Percentiles rank a stretch among this genome's conserved stretches.
Conservation (phyloP, 2,113 vertebrate genomes). For the Xyrauchen texanus region DNA sequence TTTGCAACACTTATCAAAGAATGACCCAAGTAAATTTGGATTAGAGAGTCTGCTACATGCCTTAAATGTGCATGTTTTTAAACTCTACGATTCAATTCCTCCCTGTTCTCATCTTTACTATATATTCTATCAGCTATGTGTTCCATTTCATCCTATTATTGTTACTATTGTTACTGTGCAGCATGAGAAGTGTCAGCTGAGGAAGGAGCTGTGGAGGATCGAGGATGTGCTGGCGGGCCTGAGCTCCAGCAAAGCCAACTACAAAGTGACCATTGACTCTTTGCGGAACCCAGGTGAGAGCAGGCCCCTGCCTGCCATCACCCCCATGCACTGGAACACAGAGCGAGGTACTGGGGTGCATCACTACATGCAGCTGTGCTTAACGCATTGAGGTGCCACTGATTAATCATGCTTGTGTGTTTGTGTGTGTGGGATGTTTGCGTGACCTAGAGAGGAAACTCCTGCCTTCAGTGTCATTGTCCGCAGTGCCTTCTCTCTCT, state of each 20-base stretch:
- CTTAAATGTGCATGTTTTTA: slow-evolving; percentile 6
- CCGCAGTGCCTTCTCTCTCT: slow-evolving; percentile 90
- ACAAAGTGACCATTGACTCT: slow-evolving; percentile 90
- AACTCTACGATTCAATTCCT: no score
- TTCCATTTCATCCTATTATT: not conserved
- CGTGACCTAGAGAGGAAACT: slow-evolving; percentile 87
- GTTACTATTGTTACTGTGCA: slow-evolving; percentile 29
- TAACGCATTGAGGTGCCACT: not conserved
- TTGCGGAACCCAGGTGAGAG: slow-evolving; percentile 91
- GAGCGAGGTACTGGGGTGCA: slow-evolving; percentile 39
- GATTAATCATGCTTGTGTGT: slow-evolving; percentile 42
- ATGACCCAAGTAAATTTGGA: no score
- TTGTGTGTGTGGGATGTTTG: slow-evolving; percentile 53
- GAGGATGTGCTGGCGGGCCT: slow-evolving; percentile 95
- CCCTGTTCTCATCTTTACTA: not conserved
- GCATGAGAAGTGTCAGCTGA: slow-evolving; percentile 90
- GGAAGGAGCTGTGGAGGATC: slow-evolving; percentile 95
- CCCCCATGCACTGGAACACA: slow-evolving; percentile 35
- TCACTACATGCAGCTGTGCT: not conserved
- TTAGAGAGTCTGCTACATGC: slow-evolving; percentile 22
- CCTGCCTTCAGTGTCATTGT: slow-evolving; percentile 89
- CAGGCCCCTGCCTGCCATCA: not conserved
- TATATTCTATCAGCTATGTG: not conserved
- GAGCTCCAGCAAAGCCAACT: slow-evolving; percentile 93
- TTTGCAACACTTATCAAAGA: no score